phyloP scores from a whole-genome alignment of 2,113 vertebrate genomes.

The Apodemus sylvaticus region DNA sequence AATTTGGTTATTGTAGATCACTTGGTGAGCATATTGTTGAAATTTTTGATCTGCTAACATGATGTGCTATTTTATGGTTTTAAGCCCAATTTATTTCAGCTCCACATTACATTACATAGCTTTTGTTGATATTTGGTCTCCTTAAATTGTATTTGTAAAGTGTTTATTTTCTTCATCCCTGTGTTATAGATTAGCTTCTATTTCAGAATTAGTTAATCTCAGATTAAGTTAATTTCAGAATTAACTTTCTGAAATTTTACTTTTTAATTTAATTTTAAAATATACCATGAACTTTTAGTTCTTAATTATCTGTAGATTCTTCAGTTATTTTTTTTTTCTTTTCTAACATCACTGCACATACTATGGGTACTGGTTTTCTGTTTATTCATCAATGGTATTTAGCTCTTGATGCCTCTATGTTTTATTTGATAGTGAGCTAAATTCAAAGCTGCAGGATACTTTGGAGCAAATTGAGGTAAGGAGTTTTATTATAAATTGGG shows the following conservation, averaged over 20 bases:
- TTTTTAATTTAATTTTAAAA: slow-evolving; percentile 24
- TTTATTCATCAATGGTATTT: background rate
- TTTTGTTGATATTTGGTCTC: slow-evolving; percentile 46
- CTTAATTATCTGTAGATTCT: slow-evolving; percentile 7
- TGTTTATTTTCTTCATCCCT: background rate
- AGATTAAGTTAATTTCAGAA: too few relatives aligned
- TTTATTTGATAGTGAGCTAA: slow-evolving; percentile 91
- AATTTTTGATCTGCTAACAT: slow-evolving; percentile 4
- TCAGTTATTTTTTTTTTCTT: slow-evolving; percentile 20
- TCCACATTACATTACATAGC: background rate
- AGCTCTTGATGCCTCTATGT: slow-evolving; percentile 38
- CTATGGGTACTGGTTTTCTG: background rate
- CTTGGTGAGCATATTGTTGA: slow-evolving; percentile 27
- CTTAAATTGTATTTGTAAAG: background rate
- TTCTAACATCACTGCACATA: background rate
- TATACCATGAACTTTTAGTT: slow-evolving; percentile 15
- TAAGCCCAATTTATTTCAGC: slow-evolving; percentile 19
- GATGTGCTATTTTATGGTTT: background rate
- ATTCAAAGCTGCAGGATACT: slow-evolving; percentile 99
- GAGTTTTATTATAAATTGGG: background rate
- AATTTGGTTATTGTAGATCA: slow-evolving; percentile 13
- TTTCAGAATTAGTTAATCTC: too few relatives aligned
- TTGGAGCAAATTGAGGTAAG: slow-evolving; percentile 99
- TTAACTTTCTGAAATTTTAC: slow-evolving; percentile 51
- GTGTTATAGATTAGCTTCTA: too few relatives aligned